These are phyloP conservation scores for Pyrrhosoma nymphula DNA, from an alignment of 2,888 invertebrate species.

Conservation along the genomic window DNA sequence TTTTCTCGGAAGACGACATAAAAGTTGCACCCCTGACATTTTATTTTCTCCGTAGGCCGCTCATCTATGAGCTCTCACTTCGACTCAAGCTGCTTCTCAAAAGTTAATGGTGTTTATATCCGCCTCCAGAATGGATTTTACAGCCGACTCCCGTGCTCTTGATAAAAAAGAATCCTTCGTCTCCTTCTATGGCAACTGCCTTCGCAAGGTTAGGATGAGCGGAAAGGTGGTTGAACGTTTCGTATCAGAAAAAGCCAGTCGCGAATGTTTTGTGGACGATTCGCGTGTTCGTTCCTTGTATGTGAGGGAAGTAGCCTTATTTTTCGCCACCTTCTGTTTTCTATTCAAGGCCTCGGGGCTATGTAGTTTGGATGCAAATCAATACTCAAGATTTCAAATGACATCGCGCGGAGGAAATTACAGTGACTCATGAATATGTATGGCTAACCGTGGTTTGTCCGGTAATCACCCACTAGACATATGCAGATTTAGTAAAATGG, in stretches of 20 bases:
- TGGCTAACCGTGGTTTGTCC: not conserved
- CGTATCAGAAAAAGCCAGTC: no score
- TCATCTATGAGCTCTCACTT: not conserved
- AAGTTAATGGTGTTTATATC: not conserved
- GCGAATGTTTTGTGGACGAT: no score
- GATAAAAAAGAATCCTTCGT: no score
- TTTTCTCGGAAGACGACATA: not conserved
- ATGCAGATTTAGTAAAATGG: no score
- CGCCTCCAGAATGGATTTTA: no score
- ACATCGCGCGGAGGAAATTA: not conserved
- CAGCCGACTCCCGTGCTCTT: no score
- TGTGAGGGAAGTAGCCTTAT: not conserved
- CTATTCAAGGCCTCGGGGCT: not conserved
- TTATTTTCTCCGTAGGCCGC: not conserved
- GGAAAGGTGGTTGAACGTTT: no score
- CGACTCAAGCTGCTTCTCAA: not conserved
- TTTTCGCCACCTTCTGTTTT: not conserved
- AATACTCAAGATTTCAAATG: not conserved
- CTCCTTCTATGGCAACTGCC: no score
- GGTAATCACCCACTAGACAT: not conserved
- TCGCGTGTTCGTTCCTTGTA: no score
- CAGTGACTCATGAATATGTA: not conserved
- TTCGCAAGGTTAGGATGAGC: no score
- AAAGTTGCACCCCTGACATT: not conserved
- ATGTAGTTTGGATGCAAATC: not conserved